Conservation (phyloP, 2,113 vertebrate genomes). For the Oenanthe melanoleuca region DNA sequence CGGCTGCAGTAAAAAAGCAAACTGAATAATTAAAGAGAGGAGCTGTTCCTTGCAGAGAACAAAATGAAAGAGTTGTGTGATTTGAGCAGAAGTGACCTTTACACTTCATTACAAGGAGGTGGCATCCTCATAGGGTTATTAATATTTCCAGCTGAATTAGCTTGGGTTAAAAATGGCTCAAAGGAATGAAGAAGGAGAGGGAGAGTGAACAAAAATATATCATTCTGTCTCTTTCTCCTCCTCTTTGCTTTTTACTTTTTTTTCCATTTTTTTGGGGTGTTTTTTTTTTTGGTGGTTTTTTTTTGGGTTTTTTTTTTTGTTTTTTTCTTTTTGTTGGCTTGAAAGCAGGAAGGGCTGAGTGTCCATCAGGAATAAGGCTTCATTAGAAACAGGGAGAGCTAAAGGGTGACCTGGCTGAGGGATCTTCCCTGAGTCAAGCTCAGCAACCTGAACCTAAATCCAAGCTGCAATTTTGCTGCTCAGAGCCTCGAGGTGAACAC, state of each 20-base stretch:
- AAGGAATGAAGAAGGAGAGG: conserved; percentile 24
- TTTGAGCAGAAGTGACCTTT: conserved; percentile 67
- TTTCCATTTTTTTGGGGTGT: neutral
- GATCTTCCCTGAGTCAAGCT: neutral
- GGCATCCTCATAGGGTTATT: conserved; percentile 35
- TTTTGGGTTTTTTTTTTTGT: neutral
- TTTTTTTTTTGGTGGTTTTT: too few species aligned
- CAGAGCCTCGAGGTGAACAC: neutral
- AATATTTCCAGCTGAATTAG: conserved; percentile 61
- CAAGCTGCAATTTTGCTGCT: neutral
- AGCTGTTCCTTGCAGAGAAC: conserved; percentile 27
- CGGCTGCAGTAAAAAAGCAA: conserved; percentile 30
- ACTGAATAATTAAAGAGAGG: conserved; percentile 61
- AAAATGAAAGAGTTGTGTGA: conserved; percentile 56
- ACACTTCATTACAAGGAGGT: conserved; percentile 64
- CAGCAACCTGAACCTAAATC: neutral
- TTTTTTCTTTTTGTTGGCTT: neutral
- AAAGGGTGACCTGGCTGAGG: neutral
- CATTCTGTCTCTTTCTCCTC: conserved; percentile 41
- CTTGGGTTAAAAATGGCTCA: conserved; percentile 62
- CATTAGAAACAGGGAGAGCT: neutral
- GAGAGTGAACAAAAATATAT: conserved; percentile 33
- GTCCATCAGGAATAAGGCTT: neutral
- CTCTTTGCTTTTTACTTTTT: conserved; percentile 8
- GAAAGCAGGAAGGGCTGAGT: conserved; percentile 4